Evolutionary conservation across 2,888 invertebrate species (phyloP), one percentile per base, ranked within the genome.

Genomic region (Oithona nana): DNA sequence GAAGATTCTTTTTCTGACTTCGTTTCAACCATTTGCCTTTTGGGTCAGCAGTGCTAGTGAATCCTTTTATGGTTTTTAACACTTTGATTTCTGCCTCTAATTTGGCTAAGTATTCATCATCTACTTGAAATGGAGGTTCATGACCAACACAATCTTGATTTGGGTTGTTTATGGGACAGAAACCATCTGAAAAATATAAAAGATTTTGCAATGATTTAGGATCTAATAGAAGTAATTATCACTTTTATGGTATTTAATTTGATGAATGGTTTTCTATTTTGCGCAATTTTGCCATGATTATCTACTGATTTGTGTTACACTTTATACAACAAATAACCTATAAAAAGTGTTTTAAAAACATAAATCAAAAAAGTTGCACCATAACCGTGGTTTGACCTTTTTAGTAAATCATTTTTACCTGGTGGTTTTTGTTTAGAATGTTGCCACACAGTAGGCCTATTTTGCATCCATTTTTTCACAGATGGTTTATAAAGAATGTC

Each of bases 401-500:
- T n/a, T n/a, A n/a, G n/a, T n/a, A n/a, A n/a, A n/a, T n/a, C n/a
- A n/a, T n/a, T n/a, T n/a, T 39, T 39, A 39, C 39, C 39, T 39
- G 39, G 39, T 39, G 39, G 39, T 39, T 39, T 39, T 16, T 39
- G 39, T n/a, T n/a, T n/a, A n/a, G n/a, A n/a, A n/a, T n/a, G n/a
- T n/a, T n/a, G n/a, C 39, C 39, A 39, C 8, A 39, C 16, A n/a
- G n/a, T n/a, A 16, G 54, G 57, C 22, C 31, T 30, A 13, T 57
- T 29, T 30, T 28, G 29, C 6, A 57, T 57, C 57, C 57, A 57
- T 28, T 30, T 20, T 11, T 57, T 39, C 16, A 57, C 48, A 30
- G 6, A 24, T 29, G 57, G 57, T 39, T 57, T 57, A n/a, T 57
- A 57, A 31, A 57, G 30, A 22, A 57, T 57, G 4, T 57, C 57